Base-by-base conservation (phyloP, 2,797 vertebrate genomes). In the Epinephelus awoara region DNA sequence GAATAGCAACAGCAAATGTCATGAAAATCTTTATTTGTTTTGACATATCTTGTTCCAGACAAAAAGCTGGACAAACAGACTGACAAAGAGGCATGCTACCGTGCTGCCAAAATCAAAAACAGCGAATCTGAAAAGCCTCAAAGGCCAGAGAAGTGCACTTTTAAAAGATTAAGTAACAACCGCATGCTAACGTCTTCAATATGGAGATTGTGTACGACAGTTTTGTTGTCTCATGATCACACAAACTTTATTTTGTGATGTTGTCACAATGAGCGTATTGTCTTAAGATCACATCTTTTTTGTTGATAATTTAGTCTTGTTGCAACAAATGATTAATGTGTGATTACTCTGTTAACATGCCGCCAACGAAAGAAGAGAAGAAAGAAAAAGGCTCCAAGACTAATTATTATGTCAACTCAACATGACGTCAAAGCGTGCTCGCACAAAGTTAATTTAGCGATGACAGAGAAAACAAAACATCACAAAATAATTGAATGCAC, bases 401-500 rank as follows among this genome's bases (percentile, higher is more conserved):
- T 15, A 34, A 56, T 70, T 25, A 55, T 64, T 78, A 23, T 52
- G 50, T 82, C 38, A 57, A 50, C 34, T 66, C 18, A 12, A 56
- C 14, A 51, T 70, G 50, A 79, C 52, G 63, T 77, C 27, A 70
- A 15, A 47, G 27, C n/a, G 5, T 56, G 59, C 49, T 44, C 34
- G 70, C 49, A 15, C 21, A 49, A 65, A 69, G 18, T 65, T 27
- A 27, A 62, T 51, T 61, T 47, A 34, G 47, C 12, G 73, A 76
- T 71, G 76, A 76, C 55, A 77, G 69, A 11, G 17, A 80, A 63
- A 72, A 59, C 40, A 54, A 74, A 80, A 54, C 61, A 67, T 42
- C 71, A 54, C 40, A 52, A 71, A 71, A 58, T 87, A 84, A 87
- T 55, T 50, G 18, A 72, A 85, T 49, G 13, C 44, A 80, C 70